phyloP scores from a whole-genome alignment of 2,797 vertebrate genomes.

The Yasuhikotakia modesta region DNA sequence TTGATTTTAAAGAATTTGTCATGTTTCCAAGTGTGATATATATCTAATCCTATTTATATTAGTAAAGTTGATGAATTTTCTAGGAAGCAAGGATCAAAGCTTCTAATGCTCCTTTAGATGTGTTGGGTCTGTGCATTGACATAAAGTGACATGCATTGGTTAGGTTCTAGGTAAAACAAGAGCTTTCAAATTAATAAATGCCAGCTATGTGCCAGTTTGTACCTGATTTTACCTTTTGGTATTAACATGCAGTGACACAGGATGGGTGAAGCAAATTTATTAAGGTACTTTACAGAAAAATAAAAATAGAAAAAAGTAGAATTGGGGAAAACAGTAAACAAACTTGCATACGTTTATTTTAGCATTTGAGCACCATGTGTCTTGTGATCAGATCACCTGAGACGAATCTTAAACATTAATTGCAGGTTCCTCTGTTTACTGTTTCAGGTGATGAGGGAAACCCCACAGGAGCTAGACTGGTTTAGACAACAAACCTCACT shows the following conservation, averaged over 20 bases:
- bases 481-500: constrained; percentile 1
- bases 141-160: neutral
- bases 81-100: constrained; percentile 39
- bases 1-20: constrained; percentile 34
- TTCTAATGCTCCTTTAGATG: constrained; percentile 42
- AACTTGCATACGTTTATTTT: too few species aligned
- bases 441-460: neutral
- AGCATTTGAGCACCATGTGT: neutral
- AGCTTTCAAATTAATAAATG: too few species aligned
- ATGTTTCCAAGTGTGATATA: constrained; percentile 12
- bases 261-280: too few species aligned
- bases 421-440: too few species aligned
- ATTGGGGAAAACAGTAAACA: too few species aligned
- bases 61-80: constrained; percentile 48
- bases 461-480: neutral
- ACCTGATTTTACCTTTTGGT: neutral
- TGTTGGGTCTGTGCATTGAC: constrained; percentile 15
- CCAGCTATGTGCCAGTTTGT: too few species aligned
- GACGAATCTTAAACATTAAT: neutral
- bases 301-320: too few species aligned
- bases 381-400: neutral
- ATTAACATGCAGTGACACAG: neutral
- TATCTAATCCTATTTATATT: constrained; percentile 44
- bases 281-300: too few species aligned
- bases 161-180: too few species aligned